A percentile compares a stretch with the other conserved stretches of the same genome.
These are phyloP conservation scores for Podocnemis expansa DNA, from an alignment of 2,113 vertebrate species.

Conservation along the genomic window DNA sequence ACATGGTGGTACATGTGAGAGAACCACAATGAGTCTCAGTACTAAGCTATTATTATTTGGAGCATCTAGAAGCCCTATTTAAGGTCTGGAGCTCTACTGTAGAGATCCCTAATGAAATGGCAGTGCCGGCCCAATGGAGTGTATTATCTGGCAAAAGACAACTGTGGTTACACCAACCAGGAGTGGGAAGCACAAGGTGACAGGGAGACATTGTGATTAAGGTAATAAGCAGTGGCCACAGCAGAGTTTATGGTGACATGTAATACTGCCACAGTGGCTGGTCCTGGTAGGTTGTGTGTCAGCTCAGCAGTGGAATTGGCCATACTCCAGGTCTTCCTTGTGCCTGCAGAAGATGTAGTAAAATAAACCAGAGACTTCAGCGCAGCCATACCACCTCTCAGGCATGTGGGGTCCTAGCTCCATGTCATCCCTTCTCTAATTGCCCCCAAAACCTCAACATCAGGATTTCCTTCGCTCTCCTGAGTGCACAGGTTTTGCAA, in stretches of 20 bases:
- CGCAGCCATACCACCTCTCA: not conserved
- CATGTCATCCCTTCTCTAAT: not conserved
- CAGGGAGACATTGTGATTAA: not conserved
- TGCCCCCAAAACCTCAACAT: not conserved
- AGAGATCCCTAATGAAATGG: not conserved
- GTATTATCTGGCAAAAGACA: not conserved
- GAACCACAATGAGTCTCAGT: not conserved
- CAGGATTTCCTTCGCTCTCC: not conserved
- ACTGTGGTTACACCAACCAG: not conserved
- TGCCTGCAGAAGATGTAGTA: not conserved
- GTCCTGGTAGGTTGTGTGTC: not conserved
- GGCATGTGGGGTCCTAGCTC: too few relatives aligned
- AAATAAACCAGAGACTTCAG: not conserved
- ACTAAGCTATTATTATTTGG: not conserved
- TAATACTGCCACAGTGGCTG: not conserved
- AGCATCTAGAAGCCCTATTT: not conserved
- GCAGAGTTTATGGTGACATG: not conserved
- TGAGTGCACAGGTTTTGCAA: not conserved
- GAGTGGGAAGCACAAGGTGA: not conserved
- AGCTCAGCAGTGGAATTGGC: not conserved
- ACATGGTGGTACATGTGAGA: not conserved
- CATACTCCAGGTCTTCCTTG: too few relatives aligned
- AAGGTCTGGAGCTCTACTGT: not conserved
- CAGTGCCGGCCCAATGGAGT: not conserved
- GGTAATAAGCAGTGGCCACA: not conserved